Conservation (phyloP, 1,140 invertebrate species). For the Diachasmimorpha longicaudata region DNA sequence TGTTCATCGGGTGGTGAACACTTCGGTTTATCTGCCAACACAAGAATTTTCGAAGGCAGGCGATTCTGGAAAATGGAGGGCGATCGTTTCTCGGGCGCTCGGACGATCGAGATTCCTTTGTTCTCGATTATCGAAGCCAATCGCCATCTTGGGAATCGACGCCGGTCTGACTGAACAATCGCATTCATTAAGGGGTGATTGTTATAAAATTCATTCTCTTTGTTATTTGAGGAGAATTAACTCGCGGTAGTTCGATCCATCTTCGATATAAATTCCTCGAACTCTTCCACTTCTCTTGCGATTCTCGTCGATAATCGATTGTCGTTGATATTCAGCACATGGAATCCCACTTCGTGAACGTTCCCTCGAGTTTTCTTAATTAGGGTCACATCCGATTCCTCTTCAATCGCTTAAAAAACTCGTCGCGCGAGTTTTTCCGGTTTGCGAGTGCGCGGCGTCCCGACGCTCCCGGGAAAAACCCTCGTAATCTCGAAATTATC, state of each 20-base stretch:
- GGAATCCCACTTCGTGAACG: not conserved
- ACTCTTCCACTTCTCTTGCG: not conserved
- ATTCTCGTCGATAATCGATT: not conserved
- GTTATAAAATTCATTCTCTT: no score
- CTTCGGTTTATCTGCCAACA: not conserved
- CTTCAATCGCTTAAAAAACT: no score
- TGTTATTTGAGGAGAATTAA: no score
- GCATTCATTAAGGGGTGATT: not conserved
- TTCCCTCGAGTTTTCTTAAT: not conserved
- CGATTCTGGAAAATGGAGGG: not conserved
- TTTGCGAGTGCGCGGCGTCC: not conserved
- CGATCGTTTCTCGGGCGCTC: no score
- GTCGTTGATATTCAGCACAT: not conserved
- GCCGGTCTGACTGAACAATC: no score
- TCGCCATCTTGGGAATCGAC: no score
- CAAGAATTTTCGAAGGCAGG: slow-evolving; percentile 2
- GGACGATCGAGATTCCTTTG: no score
- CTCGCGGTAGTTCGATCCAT: no score
- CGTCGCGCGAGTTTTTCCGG: not conserved
- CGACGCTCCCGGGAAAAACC: not conserved
- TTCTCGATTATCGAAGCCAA: no score
- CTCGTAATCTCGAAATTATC: not conserved
- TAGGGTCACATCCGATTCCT: not conserved
- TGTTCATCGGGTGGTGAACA: not conserved
- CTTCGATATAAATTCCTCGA: no score